Base-by-base conservation (phyloP, 2,888 invertebrate species). In the Cantharis lateralis region DNA sequence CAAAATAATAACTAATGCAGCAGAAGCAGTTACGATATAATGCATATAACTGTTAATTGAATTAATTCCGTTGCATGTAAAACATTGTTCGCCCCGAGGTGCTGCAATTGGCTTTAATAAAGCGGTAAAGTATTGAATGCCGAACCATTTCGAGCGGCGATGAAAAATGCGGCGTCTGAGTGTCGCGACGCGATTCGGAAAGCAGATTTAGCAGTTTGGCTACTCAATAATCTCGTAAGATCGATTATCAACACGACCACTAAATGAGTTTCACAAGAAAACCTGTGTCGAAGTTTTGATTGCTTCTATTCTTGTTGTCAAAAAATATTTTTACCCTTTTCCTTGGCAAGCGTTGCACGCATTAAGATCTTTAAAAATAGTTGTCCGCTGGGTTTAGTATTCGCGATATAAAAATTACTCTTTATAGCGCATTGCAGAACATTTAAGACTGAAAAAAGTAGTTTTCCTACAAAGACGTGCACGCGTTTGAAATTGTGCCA, bases 361-460 rank as follows among this genome's bases (percentile, higher is more conserved):
- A 81, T 80, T 79, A 78, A 80, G 83, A 66, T 84, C 87, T 87
- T 88, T 88, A 88, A 87, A 88, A 88, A 88, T 88, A 88, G 88
- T 88, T 87, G 86, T 87, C 20, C 64, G 16, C 20, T 66, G n/a
- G 87, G 87, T 84, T 86, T 86, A 86, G 70, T 61, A 62, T 61
- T 70, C 20, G 61, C 15, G n/a, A 62, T 62, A 24, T 48, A 24
- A 24, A 62, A 24, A 62, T 48, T 70, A 18, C 48, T 48, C n/a
- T 48, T 48, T 48, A 48, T 70, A 24, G 70, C 70, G 48, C 28
- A 24, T 62, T 62, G 61, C 48, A 15, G 24, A 62, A 68, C 68
- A 32, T 28, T 68, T 26, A 24, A 28, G 68, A 68, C 48, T 48
- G n/a, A 66, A 66, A 66, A 20, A 24, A 66, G 64, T 66, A 66